phyloP scores from a whole-genome alignment of 1,140 invertebrate genomes.

The Brachionus angularis region DNA sequence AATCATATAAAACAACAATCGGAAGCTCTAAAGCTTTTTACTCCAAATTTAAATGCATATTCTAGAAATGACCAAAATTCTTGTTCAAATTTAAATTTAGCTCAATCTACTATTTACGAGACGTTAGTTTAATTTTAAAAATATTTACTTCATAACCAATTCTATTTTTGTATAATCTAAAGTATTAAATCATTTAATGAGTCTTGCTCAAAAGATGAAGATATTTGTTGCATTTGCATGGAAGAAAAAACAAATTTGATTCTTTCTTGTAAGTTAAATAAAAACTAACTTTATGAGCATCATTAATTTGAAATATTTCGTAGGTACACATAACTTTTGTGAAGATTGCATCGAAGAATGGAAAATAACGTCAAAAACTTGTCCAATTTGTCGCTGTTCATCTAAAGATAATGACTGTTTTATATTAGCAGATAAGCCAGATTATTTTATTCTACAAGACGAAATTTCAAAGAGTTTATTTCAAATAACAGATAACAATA shows the following conservation, averaged over 20 bases:
- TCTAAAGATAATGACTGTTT: conserved; percentile 42
- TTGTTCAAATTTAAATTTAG: background rate
- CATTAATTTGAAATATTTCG: background rate
- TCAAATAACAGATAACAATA: conserved; percentile 14
- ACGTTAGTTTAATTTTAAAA: background rate
- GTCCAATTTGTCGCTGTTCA: conserved; percentile 38
- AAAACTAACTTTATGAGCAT: no score
- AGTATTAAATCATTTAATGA: conserved; percentile 13
- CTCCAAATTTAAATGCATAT: background rate
- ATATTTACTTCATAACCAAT: background rate
- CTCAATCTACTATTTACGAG: background rate
- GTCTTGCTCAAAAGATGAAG: background rate
- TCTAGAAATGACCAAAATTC: background rate
- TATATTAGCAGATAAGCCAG: conserved; percentile 29
- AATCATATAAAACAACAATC: conserved; percentile 28
- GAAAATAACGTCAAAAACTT: conserved; percentile 39
- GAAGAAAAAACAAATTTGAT: conserved; percentile 25
- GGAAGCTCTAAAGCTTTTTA: conserved; percentile 21
- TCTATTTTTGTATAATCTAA: background rate
- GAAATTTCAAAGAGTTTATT: conserved; percentile 39
- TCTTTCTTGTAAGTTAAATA: conserved; percentile 4
- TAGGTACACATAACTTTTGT: conserved; percentile 34
- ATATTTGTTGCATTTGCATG: conserved; percentile 40
- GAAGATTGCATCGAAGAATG: conserved; percentile 44
- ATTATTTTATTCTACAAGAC: conserved; percentile 40